Percentiles rank a stretch among this genome's conserved stretches.
Evolutionary conservation across 2,113 vertebrate genomes (phyloP).

Genomic region (Ptilonorhynchus violaceus): DNA sequence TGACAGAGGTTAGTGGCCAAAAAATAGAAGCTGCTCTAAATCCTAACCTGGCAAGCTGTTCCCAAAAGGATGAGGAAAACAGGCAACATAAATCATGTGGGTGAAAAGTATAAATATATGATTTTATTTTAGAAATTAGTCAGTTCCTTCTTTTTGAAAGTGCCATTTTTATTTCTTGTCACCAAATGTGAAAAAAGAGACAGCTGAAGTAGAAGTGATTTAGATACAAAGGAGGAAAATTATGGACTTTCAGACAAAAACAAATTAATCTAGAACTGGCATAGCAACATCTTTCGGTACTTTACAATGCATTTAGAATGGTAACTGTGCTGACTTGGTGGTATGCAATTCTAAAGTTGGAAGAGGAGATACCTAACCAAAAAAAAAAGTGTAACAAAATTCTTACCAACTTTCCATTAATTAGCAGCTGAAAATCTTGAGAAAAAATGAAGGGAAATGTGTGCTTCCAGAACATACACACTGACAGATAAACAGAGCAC

Average conservation of each 20-base stretch:
- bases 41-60: neutral
- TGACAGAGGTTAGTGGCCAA: neutral
- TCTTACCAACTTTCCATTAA: neutral
- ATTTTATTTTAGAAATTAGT: neutral
- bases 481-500: neutral
- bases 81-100: neutral
- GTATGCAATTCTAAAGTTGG: neutral
- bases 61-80: neutral
- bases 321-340: neutral
- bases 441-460: neutral
- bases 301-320: neutral
- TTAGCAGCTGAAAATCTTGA: neutral
- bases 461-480: neutral
- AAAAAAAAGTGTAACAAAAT: neutral
- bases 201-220: neutral
- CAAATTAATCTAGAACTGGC: neutral
- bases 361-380: neutral
- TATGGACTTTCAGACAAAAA: neutral
- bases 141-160: neutral
- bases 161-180: constrained; percentile 21
- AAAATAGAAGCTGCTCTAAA: neutral
- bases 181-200: neutral
- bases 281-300: neutral
- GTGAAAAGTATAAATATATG: neutral
- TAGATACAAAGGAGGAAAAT: constrained; percentile 6